Evolutionary conservation across 2,113 vertebrate genomes (phyloP).

Genomic region (Grammomys dolichurus): DNA sequence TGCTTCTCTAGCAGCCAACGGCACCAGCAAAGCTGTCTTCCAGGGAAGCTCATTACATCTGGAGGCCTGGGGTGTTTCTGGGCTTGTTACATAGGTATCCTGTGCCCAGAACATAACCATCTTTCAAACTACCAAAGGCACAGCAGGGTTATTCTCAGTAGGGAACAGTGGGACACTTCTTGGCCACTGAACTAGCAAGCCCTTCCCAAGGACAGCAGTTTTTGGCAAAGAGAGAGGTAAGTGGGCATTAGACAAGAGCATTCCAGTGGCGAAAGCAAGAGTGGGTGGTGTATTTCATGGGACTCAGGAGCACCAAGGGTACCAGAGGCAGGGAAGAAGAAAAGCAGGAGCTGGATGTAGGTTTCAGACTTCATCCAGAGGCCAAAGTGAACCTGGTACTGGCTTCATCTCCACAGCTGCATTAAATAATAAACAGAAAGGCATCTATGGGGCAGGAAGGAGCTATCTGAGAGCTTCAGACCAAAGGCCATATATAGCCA

Average conservation of each 20-base stretch:
- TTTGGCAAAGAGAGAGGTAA: background rate
- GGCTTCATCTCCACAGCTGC: background rate
- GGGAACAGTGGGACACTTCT: background rate
- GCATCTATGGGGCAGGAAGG: background rate
- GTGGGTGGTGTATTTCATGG: no score
- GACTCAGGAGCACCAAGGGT: background rate
- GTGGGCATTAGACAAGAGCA: background rate
- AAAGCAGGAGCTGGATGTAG: background rate
- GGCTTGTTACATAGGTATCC: rapidly evolving
- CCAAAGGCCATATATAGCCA: background rate
- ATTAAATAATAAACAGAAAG: background rate
- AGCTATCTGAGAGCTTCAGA: background rate
- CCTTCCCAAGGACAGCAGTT: background rate
- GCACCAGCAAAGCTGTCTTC: background rate
- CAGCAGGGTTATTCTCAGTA: background rate
- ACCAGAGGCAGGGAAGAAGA: background rate
- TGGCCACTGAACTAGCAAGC: background rate
- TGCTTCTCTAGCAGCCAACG: background rate
- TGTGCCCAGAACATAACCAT: background rate
- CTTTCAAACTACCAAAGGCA: background rate
- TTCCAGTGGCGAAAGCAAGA: rapidly evolving
- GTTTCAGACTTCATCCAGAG: background rate
- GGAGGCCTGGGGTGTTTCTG: background rate
- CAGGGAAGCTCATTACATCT: background rate
- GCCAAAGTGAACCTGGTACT: background rate